phyloP scores from a whole-genome alignment of 2,797 vertebrate genomes.

The Naso thynnoides region DNA sequence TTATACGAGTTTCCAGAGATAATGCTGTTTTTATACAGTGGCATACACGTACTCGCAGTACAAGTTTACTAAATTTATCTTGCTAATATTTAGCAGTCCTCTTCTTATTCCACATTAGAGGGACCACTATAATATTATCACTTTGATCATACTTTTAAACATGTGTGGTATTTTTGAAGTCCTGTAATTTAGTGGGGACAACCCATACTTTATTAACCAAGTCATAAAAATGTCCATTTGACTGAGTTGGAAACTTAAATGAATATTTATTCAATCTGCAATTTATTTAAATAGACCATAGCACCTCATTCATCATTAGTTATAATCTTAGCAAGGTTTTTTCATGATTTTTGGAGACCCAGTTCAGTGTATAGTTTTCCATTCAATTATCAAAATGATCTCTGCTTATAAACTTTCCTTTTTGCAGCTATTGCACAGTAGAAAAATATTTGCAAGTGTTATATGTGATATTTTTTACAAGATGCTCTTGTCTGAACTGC shows the following conservation, averaged over 20 bases:
- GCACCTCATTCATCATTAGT: neutral
- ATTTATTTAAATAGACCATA: constrained; percentile 6
- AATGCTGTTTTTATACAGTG: constrained; percentile 5
- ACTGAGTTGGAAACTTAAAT: constrained; percentile 10
- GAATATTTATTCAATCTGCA: neutral
- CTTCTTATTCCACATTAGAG: constrained; percentile 13
- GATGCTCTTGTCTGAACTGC: constrained; percentile 4
- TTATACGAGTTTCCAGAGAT: constrained; percentile 34
- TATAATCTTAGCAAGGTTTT: neutral
- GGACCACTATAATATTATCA: neutral
- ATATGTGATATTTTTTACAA: constrained; percentile 30
- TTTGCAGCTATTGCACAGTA: constrained; percentile 7
- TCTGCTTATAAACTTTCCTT: constrained; percentile 1
- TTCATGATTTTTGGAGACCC: constrained; percentile 6
- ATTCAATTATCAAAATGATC: constrained; percentile 13
- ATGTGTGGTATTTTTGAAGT: constrained; percentile 11
- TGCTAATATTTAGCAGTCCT: constrained; percentile 11
- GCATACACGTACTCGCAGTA: too few species aligned
- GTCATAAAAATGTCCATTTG: constrained; percentile 5
- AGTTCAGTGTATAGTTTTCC: neutral
- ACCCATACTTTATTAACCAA: constrained; percentile 14
- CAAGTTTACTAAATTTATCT: constrained; percentile 23
- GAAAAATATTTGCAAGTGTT: constrained; percentile 24
- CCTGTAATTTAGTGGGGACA: constrained; percentile 18
- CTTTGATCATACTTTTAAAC: constrained; percentile 9